Evolutionary conservation across 2,113 vertebrate species (phyloP).

Genomic region (Gnathonemus echidnorhynchus): DNA sequence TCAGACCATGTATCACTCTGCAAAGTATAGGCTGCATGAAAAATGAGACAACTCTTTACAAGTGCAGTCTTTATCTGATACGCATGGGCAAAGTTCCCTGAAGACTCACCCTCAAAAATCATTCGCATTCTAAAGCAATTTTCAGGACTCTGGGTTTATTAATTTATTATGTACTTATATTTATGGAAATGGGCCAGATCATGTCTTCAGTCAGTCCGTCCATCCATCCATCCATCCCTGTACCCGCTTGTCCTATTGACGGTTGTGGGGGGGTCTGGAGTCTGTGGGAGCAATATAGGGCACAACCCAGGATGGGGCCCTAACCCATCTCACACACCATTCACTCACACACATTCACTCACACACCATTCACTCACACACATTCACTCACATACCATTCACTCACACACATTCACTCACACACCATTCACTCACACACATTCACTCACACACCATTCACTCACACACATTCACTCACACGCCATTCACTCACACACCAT

Average conservation of each 20-base stretch:
- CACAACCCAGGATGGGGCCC: no score
- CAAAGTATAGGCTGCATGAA: background rate
- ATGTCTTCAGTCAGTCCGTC: background rate
- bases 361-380: no score
- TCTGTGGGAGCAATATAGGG: no score
- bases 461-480: background rate
- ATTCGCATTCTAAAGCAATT: background rate
- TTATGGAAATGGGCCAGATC: background rate
- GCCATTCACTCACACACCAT: background rate
- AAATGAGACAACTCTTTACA: background rate
- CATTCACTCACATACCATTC: no score
- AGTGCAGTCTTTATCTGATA: background rate
- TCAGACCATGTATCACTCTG: background rate
- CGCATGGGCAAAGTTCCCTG: background rate
- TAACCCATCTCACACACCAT: no score
- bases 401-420: no score
- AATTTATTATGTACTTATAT: background rate
- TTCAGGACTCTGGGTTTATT: background rate
- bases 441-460: no score
- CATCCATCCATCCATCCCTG: background rate
- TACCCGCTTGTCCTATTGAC: background rate
- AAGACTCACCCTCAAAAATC: background rate
- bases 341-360: no score
- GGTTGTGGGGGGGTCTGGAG: no score
- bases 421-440: no score